Evolutionary conservation across 2,888 invertebrate species (phyloP), one percentile per base, ranked within the genome.

Genomic region (Plebejus anna): DNA sequence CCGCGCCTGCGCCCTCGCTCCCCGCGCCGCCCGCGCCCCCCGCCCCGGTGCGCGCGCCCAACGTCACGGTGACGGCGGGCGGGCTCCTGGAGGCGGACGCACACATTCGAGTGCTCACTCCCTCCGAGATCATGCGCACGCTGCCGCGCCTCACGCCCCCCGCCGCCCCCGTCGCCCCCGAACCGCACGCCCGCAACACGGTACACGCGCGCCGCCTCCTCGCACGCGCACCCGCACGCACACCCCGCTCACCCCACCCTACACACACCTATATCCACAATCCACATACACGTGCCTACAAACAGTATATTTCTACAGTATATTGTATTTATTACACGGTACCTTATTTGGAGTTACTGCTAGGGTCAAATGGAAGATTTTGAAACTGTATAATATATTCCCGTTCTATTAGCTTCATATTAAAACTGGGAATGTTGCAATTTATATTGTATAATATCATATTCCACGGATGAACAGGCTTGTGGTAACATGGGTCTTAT

Each of bases 91-190:
- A 92, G 90, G 92, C 94, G 83, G 97, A 97, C 94, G 97, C 97
- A 94, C 97, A 97, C 94, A 97, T 97, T 92, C 96, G 97, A 91
- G 97, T 97, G 94, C 95, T 97, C 91, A 97, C 97, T 87, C 97
- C 97, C 87, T 97, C 97, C 85, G 97, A 97, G 96, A 97, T 97
- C 92, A 97, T 97, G 97, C 96, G 97, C 95, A 97, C 97, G 89
- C 96, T 97, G 94, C 97, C 97, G 90, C 96, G 97, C 92, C 96
- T 97, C 92, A 96, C 96, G 96, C 95, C 94, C 95, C 95, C 94
- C 95, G 80, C 82, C 82, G 83, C 82, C 83, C 81, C 82, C 81
- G 82, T 78, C 78, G 81, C 85, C 82, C 83, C 84, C 81, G 81
- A 82, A 83, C 81, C 85, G 80, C 80, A 57, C 79, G 72, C 77